Base-by-base conservation (phyloP, 1,140 invertebrate genomes). In the Orchesella cincta region DNA sequence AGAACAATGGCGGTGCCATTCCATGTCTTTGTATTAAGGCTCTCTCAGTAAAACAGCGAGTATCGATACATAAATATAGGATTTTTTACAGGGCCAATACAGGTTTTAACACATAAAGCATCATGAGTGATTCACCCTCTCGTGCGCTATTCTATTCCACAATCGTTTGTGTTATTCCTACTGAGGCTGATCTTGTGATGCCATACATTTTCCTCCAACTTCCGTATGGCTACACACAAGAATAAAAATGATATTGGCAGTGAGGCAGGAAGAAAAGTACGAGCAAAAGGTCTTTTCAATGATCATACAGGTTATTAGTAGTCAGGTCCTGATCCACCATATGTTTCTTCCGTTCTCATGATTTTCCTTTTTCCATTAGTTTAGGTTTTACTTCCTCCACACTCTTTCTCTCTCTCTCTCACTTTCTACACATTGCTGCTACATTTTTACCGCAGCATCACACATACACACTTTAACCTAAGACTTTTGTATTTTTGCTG, bases 221-320 rank as follows among this genome's bases (percentile, higher is more conserved):
- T 46, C 39, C 39, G 39, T 46, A 20, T 46, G 39, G 20, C 39
- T 46, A 46, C 39, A 46, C 39, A 46, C 39, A 46, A 46, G 39
- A 20, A 46, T 46, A 18, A 18, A 57, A 57, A 57, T 57, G 12
- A 57, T 57, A 18, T 57, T 57, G 52, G 52, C 12, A 18, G 52
- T 26, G 23, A 23, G 8, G 52, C 12, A 18, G 52, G 52, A 67
- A 31, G 62, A 33, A 67, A 18, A 67, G 62, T 18, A 33, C 26
- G 31, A 67, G 23, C 26, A 67, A n/a, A 67, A 67, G 26, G 31
- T 67, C 3, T 67, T 31, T 31, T 31, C 28, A 67, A 67, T 67
- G 62, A 57, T 23, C 52, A 57, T 57, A 57, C 52, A 67, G 62
- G 62, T 31, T 67, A 67, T 67, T 67, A 67, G 62, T 67, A 67